Evolutionary conservation across 1,140 invertebrate species (phyloP), one percentile per base, ranked within the genome.

Genomic region (Temnothorax nylanderi): DNA sequence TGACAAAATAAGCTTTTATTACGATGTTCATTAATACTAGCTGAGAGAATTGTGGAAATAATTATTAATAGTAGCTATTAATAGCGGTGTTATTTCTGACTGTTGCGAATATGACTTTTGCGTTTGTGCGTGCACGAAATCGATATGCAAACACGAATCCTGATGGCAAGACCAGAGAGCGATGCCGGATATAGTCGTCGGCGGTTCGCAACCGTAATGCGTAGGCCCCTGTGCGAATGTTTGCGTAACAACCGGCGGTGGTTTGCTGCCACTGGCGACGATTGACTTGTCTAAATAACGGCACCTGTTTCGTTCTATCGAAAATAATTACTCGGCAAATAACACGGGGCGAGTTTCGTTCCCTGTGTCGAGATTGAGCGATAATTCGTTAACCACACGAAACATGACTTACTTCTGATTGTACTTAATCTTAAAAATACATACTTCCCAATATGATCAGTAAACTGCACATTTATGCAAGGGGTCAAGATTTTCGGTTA

Each of bases 261-360:
- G 58, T 64, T 89, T 77, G 76, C 84, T 58, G 81, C 80, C 76
- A 84, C 44, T 78, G 81, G 86, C 78, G 49, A 85, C 87, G 86
- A 92, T 91, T 88, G 91, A 91, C 89, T 92, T 86, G 86, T 85
- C 78, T 86, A 91, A 92, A 92, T 91, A 91, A 91, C 49, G 41
- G 72, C 74, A 86, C 72, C 90, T 87, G 77, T 87, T 60, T 37
- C 69, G 58, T 62, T 86, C 51, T 74, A 88, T 75, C 91, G 85
- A 90, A 88, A 91, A 91, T 92, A 92, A 92, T 92, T 92, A 90
- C 81, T 87, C 21, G 21, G 77, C 88, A 91, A 92, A 92, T 75
- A 88, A 67, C 18, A 49, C 47, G 34, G 47, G 4, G 16, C 47
- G 26, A 58, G 47, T 65, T 32, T 26, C 26, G 51, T 60, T 21